Percentiles rank a stretch among this genome's conserved stretches.
These are phyloP conservation scores for Liparis tanakae DNA, from an alignment of 2,797 vertebrate species.

Conservation along the genomic window DNA sequence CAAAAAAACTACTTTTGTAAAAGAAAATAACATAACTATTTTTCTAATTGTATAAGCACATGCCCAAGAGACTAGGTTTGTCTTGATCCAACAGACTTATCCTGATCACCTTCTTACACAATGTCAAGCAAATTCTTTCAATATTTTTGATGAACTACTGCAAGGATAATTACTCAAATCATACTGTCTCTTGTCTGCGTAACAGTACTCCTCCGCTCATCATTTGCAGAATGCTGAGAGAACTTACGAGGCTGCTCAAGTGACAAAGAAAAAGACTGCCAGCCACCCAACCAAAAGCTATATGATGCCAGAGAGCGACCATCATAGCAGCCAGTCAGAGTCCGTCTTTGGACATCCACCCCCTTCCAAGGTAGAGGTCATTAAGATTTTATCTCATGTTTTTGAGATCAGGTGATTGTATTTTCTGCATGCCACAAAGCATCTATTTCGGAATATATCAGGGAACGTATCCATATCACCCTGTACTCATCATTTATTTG, in stretches of 20 bases:
- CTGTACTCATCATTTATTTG: not conserved
- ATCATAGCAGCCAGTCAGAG: slow-evolving; percentile 26
- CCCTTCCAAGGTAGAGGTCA: slow-evolving; percentile 52
- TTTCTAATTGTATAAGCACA: not conserved
- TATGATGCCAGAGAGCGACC: slow-evolving; percentile 75
- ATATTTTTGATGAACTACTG: not conserved
- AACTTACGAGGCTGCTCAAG: slow-evolving; percentile 16
- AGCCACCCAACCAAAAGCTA: slow-evolving; percentile 74
- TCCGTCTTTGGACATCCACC: slow-evolving; percentile 28
- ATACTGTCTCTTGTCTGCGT: slow-evolving; percentile 7
- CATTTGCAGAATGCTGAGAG: slow-evolving; percentile 37
- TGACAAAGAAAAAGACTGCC: slow-evolving; percentile 35
- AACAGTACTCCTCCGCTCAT: slow-evolving; percentile 28
- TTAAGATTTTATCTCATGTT: not conserved
- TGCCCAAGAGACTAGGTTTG: not conserved
- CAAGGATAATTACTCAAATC: not conserved
- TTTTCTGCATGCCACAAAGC: not conserved
- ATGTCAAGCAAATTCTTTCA: not conserved
- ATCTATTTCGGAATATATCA: not conserved
- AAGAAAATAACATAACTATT: not conserved
- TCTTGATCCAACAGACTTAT: not conserved
- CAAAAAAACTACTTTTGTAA: not conserved
- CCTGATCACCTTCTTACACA: not conserved
- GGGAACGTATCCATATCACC: not conserved
- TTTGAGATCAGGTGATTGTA: not conserved